phyloP scores from a whole-genome alignment of 92 coral and sea anemone species.

The Phenganax marumi region DNA sequence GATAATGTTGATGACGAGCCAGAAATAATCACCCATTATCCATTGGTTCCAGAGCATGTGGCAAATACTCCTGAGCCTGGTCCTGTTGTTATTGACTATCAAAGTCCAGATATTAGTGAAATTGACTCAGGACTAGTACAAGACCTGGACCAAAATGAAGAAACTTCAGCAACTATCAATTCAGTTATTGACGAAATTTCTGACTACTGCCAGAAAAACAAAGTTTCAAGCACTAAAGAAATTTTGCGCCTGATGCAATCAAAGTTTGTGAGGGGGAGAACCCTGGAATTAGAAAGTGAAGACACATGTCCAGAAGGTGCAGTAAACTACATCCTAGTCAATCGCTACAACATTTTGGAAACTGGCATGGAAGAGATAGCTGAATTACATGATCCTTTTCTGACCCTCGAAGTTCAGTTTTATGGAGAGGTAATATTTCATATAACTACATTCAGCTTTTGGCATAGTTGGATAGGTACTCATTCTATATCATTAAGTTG shows the following conservation, averaged over 20 bases:
- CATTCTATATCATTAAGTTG: no score
- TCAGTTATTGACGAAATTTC: background rate
- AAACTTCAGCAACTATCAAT: background rate
- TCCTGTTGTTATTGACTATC: background rate
- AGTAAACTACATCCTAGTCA: background rate
- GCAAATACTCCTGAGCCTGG: constrained; percentile 2
- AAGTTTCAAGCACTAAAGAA: constrained; percentile 31
- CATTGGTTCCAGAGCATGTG: constrained; percentile 5
- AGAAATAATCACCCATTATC: background rate
- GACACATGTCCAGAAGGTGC: constrained; percentile 19
- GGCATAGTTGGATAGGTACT: no score
- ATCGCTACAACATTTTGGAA: background rate
- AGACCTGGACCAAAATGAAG: background rate
- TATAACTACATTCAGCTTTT: no score
- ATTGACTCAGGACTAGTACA: background rate
- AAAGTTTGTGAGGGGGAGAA: background rate
- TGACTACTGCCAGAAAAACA: constrained; percentile 15
- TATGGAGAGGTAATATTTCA: background rate
- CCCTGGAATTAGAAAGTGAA: constrained; percentile 5
- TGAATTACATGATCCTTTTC: constrained; percentile 4
- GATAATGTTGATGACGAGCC: background rate
- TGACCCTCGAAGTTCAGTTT: constrained; percentile 6
- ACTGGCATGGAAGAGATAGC: constrained; percentile 15
- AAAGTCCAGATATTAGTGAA: background rate
- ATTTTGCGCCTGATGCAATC: constrained; percentile 7